Percentiles rank a stretch among this genome's conserved stretches.
Evolutionary conservation across 1,140 invertebrate genomes (phyloP).

Genomic region (Drosophila teissieri): DNA sequence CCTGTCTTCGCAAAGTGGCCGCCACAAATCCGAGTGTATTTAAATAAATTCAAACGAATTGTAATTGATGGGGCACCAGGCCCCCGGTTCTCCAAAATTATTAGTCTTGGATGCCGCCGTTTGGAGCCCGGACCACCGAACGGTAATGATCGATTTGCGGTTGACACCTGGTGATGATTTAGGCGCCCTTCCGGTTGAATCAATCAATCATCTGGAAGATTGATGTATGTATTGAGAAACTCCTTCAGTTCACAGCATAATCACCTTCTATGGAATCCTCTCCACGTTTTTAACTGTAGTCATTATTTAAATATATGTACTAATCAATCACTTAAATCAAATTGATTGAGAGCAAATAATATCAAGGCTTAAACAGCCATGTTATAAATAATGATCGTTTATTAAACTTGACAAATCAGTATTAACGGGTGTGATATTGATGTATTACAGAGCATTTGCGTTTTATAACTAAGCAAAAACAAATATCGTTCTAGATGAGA

Average conservation of each 20-base stretch:
- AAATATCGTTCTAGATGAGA: too few relatives aligned
- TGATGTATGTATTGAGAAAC: constrained; percentile 3
- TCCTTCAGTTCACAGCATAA: too few relatives aligned
- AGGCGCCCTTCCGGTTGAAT: constrained; percentile 2
- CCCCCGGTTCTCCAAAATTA: constrained; percentile 9
- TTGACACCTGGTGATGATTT: constrained; percentile 21
- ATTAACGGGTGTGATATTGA: not conserved
- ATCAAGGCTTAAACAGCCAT: not conserved
- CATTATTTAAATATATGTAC: not conserved
- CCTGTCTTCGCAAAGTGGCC: constrained; percentile 27
- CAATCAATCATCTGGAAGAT: constrained; percentile 23
- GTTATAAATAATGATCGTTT: constrained; percentile 5
- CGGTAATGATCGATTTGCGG: constrained; percentile 1
- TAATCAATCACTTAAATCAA: not conserved
- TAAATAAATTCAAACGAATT: constrained; percentile 81
- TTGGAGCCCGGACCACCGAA: not conserved
- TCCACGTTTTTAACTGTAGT: too few relatives aligned
- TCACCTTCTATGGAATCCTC: too few relatives aligned
- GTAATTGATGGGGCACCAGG: constrained; percentile 65
- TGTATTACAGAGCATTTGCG: not conserved
- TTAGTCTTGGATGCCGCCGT: constrained; percentile 17
- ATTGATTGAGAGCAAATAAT: not conserved
- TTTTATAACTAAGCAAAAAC: not conserved
- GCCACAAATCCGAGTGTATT: constrained; percentile 72
- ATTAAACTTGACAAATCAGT: not conserved